phyloP scores from a whole-genome alignment of 2,797 vertebrate genomes.

The Coregonus sp. region DNA sequence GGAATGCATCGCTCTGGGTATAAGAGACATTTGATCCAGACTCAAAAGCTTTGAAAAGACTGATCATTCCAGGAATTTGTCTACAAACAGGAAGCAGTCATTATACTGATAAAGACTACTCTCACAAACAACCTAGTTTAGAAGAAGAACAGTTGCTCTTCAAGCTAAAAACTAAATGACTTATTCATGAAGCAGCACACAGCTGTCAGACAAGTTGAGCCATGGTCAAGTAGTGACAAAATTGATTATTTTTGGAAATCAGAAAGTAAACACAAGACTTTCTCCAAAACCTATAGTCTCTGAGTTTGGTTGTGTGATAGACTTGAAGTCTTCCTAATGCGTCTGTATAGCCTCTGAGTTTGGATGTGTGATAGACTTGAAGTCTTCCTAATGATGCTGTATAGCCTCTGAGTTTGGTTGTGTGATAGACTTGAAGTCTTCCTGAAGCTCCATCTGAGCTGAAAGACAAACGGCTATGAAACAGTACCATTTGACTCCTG shows the following conservation, averaged over 20 bases:
- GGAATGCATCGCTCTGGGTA: conserved; percentile 30
- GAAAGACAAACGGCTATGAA: neutral
- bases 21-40: conserved; percentile 35
- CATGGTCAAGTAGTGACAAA: conserved; percentile 12
- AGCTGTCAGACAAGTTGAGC: conserved; percentile 4
- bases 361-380: neutral
- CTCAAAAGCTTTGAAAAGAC: conserved; percentile 41
- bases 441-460: neutral
- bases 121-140: conserved; percentile 54
- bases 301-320: neutral
- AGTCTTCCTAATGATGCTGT: neutral
- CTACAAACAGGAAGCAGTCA: conserved; percentile 74
- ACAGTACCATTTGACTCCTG: neutral
- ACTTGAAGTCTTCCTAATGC: neutral
- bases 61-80: conserved; percentile 49
- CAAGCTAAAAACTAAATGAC: conserved; percentile 24
- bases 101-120: conserved; percentile 57
- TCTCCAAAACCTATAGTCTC: neutral
- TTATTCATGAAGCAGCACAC: conserved; percentile 9
- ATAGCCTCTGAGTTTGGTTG: neutral
- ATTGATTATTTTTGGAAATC: neutral
- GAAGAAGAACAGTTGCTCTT: conserved; percentile 31
- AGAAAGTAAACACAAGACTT: neutral
- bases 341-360: neutral
- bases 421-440: neutral